These are phyloP conservation scores for Holacanthus passer DNA, from an alignment of 2,113 vertebrate genomes.

Conservation along the genomic window DNA sequence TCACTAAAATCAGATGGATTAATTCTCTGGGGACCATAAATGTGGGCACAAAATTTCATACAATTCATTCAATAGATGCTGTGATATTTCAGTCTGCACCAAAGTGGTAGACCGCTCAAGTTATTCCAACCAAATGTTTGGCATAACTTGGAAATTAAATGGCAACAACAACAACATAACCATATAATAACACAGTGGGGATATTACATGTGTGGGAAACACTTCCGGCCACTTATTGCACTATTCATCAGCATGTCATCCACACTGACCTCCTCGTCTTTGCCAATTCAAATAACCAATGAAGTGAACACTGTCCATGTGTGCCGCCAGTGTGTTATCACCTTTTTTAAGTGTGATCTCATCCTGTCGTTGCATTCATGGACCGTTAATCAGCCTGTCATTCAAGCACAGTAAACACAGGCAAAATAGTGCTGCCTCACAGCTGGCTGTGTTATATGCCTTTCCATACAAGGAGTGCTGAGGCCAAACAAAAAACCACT, in stretches of 20 bases:
- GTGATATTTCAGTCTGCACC: background rate
- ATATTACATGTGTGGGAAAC: background rate
- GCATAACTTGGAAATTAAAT: background rate
- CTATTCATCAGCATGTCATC: background rate
- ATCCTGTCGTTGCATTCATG: constrained; percentile 37
- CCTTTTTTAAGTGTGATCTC: constrained; percentile 38
- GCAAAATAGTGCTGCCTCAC: constrained; percentile 55
- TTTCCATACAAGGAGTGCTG: constrained; percentile 38
- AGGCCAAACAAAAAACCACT: constrained; percentile 39
- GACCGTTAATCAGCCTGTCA: constrained; percentile 49
- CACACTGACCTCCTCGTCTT: background rate
- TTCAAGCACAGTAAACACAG: constrained; percentile 44
- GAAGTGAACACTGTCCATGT: constrained; percentile 4
- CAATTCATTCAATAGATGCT: background rate
- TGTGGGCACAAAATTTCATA: no score
- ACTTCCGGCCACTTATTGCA: background rate
- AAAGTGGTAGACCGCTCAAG: background rate
- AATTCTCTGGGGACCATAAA: no score
- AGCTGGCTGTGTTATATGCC: constrained; percentile 32
- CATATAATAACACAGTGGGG: background rate
- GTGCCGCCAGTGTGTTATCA: constrained; percentile 17
- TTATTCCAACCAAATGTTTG: background rate
- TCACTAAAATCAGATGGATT: no score
- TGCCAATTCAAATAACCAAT: constrained; percentile 23
- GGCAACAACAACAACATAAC: background rate